Conservation (phyloP, 1,140 invertebrate species). For the Drosophila bocqueti region DNA sequence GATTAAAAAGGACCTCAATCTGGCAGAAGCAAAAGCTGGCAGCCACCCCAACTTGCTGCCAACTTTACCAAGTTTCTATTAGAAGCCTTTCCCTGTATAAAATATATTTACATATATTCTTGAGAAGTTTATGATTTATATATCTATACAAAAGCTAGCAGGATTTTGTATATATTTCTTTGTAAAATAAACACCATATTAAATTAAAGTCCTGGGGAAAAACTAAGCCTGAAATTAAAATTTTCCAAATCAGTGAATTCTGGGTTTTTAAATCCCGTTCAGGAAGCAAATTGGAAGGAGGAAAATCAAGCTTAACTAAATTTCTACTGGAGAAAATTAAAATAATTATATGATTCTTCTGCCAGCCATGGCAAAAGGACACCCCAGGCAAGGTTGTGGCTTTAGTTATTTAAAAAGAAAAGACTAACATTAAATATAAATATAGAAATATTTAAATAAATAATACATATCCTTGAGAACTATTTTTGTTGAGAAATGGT, state of each 20-base stretch:
- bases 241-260: too few relatives aligned
- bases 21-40: background rate
- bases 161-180: background rate
- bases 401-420: background rate
- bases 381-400: accelerated
- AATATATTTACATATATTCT: background rate
- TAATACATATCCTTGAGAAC: background rate
- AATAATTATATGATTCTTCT: background rate
- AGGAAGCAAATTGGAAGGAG: background rate
- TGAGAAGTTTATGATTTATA: background rate
- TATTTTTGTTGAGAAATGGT: background rate
- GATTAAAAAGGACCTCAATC: constrained; percentile 48
- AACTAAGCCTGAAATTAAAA: too few relatives aligned
- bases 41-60: constrained; percentile 1
- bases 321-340: background rate
- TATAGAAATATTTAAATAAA: background rate
- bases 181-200: background rate
- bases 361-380: background rate
- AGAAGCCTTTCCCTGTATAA: background rate
- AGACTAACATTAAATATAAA: background rate
- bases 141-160: background rate
- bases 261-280: too few relatives aligned
- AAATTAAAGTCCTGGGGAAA: too few relatives aligned
- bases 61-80: background rate
- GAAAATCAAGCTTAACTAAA: background rate